These are phyloP conservation scores for Masnerella sp. DNA, from an alignment of 2,888 invertebrate species.

Conservation along the genomic window DNA sequence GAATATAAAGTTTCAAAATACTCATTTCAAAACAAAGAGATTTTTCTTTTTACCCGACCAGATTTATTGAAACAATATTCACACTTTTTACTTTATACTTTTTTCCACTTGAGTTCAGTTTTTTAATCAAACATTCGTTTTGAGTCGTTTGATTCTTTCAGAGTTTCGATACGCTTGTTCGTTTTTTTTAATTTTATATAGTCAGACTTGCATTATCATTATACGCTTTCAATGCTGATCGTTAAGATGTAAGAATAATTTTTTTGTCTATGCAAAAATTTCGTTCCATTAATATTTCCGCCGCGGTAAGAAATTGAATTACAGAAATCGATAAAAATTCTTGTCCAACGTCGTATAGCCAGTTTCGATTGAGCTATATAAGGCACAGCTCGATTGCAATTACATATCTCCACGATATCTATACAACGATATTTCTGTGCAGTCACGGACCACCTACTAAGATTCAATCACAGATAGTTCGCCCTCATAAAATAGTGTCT, in stretches of 20 bases:
- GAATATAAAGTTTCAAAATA: too few relatives aligned
- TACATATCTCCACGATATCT: slow-evolving; percentile 58
- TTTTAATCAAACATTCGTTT: too few relatives aligned
- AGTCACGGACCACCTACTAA: slow-evolving; percentile 60
- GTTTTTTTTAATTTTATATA: too few relatives aligned
- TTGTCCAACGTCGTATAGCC: slow-evolving; percentile 19
- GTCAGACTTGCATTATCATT: slow-evolving; percentile 8
- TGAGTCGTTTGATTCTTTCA: too few relatives aligned
- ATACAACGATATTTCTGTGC: slow-evolving; percentile 56
- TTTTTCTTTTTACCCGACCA: too few relatives aligned
- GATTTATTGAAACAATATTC: too few relatives aligned
- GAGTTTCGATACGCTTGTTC: too few relatives aligned
- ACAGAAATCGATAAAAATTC: slow-evolving; percentile 39
- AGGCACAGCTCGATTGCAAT: slow-evolving; percentile 54
- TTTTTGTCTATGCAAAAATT: slow-evolving; percentile 1
- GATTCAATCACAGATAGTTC: slow-evolving; percentile 61
- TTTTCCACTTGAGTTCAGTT: too few relatives aligned
- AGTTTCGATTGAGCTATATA: slow-evolving; percentile 47
- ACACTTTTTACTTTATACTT: too few relatives aligned
- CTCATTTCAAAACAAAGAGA: too few relatives aligned
- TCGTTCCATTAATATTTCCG: slow-evolving; percentile 19
- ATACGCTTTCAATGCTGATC: not conserved
- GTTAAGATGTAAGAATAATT: not conserved
- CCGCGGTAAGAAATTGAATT: too few relatives aligned
- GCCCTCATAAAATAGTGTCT: slow-evolving; percentile 49